Conservation (phyloP, 2,888 invertebrate genomes). For the Didymodactylos carnosus region DNA sequence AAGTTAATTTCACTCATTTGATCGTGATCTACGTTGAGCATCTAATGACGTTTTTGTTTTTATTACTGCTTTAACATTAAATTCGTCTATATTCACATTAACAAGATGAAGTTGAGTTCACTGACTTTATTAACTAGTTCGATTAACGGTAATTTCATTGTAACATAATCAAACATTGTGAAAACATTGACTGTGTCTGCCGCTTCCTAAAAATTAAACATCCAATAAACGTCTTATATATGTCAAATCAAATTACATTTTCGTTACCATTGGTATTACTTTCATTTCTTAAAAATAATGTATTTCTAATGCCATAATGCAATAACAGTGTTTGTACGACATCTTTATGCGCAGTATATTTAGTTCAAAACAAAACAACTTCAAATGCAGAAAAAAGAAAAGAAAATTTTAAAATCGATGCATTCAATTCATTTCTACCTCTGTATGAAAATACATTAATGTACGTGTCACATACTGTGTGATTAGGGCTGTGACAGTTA, state of each 20-base stretch:
- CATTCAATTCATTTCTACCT: too few species aligned
- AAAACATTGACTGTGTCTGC: neutral
- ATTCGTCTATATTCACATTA: too few species aligned
- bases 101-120: conserved; percentile 3
- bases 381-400: too few species aligned
- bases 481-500: too few species aligned
- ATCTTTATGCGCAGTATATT: conserved; percentile 76
- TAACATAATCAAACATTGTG: neutral
- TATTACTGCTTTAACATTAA: too few species aligned
- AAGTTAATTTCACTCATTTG: neutral
- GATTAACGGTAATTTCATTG: neutral
- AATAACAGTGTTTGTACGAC: conserved; percentile 84
- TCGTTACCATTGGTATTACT: neutral
- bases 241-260: neutral
- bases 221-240: neutral
- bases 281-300: conserved; percentile 38
- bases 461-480: conserved; percentile 90
- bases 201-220: neutral
- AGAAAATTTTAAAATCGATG: too few species aligned
- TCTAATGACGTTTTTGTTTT: too few species aligned
- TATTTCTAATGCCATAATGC: conserved; percentile 83
- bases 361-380: conserved; percentile 59
- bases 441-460: conserved; percentile 82
- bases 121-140: neutral
- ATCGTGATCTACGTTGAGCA: neutral